Percentiles rank a stretch among this genome's conserved stretches.
phyloP scores from a whole-genome alignment of 1,140 invertebrate species.

The Aporrectodea caliginosa region DNA sequence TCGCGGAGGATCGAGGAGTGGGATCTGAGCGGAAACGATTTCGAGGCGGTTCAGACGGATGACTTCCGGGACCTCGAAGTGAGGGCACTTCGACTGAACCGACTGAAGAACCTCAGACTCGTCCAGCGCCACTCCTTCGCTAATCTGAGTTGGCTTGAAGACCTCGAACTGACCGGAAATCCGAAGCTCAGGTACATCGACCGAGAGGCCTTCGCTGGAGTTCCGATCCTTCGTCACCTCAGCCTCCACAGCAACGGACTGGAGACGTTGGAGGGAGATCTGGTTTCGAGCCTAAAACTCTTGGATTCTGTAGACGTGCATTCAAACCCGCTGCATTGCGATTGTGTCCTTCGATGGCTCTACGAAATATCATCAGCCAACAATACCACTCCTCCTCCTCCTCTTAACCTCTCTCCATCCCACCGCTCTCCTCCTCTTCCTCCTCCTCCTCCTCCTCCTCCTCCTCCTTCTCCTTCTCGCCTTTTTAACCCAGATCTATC shows the following conservation, averaged over 20 bases:
- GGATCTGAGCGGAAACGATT: not conserved
- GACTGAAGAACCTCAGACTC: not conserved
- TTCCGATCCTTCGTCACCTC: constrained; percentile 11
- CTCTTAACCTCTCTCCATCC: not conserved
- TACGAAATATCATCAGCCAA: not conserved
- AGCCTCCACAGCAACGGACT: constrained; percentile 22
- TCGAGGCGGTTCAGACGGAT: not conserved
- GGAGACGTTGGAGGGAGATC: constrained; percentile 10
- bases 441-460: not conserved
- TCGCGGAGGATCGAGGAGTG: not conserved
- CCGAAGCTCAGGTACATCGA: constrained; percentile 15
- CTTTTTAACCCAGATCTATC: not conserved
- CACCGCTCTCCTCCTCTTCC: not conserved
- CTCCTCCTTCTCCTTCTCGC: not conserved
- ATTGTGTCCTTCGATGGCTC: constrained; percentile 21
- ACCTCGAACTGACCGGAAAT: constrained; percentile 5
- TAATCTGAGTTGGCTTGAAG: not conserved
- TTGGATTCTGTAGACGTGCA: not conserved
- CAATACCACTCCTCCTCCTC: not conserved
- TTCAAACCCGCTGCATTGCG: constrained; percentile 21
- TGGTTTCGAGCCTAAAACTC: not conserved
- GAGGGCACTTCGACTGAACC: not conserved
- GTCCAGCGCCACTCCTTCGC: not conserved
- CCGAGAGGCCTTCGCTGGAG: constrained; percentile 12
- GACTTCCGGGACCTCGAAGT: not conserved